phyloP scores from a whole-genome alignment of 2,888 invertebrate species.

The Gymnosoma rotundatum region DNA sequence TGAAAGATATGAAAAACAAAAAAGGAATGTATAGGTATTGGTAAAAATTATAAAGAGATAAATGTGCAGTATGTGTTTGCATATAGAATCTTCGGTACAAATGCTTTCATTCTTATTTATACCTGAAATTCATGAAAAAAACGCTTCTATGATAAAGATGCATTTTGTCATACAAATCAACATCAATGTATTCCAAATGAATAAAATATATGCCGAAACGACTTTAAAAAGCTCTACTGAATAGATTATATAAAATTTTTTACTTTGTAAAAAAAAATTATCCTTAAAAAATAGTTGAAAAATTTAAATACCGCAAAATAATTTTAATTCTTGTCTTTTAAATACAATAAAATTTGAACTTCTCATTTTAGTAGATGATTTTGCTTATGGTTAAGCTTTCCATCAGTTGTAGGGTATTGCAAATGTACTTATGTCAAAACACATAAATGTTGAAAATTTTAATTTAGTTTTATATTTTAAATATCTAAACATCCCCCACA shows the following conservation, averaged over 20 bases:
- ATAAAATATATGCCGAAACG: conserved; percentile 1
- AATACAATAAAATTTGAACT: neutral
- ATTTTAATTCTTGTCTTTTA: neutral
- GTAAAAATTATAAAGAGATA: conserved; percentile 42
- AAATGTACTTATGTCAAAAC: neutral
- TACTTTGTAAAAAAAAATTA: neutral
- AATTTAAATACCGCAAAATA: too few relatives aligned
- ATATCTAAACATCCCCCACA: conserved; percentile 67
- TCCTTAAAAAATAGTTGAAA: neutral
- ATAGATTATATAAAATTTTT: neutral
- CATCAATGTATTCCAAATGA: conserved; percentile 43
- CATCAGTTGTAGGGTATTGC: conserved; percentile 20
- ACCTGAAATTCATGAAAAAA: conserved; percentile 40
- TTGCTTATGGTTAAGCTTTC: neutral
- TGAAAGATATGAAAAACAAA: conserved; percentile 2
- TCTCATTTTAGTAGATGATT: neutral
- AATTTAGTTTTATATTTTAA: conserved; percentile 51
- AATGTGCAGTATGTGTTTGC: conserved; percentile 10
- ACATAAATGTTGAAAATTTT: neutral
- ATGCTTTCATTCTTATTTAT: conserved; percentile 2
- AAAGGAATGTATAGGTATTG: conserved; percentile 2
- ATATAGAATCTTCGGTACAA: conserved; percentile 13
- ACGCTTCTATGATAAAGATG: neutral
- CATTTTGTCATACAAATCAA: conserved; percentile 59
- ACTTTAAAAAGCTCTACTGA: conserved; percentile 1